Percentiles rank a stretch among this genome's conserved stretches.
phyloP scores from a whole-genome alignment of 2,113 vertebrate genomes.

The Psilopsiagon aurifrons region DNA sequence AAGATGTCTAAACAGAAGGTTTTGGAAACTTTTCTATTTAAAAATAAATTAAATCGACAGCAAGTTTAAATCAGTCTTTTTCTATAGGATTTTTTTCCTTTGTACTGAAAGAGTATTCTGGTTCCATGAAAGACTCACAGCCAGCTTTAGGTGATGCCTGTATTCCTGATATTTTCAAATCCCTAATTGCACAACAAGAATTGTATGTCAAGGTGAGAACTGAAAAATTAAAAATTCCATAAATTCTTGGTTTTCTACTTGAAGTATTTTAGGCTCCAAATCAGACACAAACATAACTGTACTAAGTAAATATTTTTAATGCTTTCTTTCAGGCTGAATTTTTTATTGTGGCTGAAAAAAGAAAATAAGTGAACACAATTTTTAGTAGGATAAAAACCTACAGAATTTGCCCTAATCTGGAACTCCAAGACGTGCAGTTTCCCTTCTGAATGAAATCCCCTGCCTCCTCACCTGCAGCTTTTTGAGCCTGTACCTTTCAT shows the following conservation, averaged over 20 bases:
- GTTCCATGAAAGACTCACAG: neutral
- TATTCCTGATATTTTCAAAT: neutral
- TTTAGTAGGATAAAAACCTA: neutral
- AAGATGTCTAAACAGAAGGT: neutral
- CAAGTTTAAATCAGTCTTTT: neutral
- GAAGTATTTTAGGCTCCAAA: neutral
- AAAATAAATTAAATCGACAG: neutral
- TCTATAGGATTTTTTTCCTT: neutral
- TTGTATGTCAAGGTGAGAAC: fast-evolving
- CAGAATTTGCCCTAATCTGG: neutral
- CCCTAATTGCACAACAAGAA: neutral
- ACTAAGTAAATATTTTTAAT: neutral
- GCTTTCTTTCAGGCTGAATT: neutral
- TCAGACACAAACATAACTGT: neutral
- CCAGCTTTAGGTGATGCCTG: neutral
- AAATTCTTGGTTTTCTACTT: neutral
- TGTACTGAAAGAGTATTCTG: fast-evolving
- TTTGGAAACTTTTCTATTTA: neutral
- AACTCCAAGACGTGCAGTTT: neutral
- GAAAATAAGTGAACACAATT: neutral
- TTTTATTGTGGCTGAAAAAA: neutral
- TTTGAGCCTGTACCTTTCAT: neutral
- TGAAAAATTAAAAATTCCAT: neutral
- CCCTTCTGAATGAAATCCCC: neutral
- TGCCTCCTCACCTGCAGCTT: neutral